A percentile compares a stretch with the other conserved stretches of the same genome.
Evolutionary conservation across 2,113 vertebrate genomes (phyloP).

Genomic region (Malurus melanocephalus): DNA sequence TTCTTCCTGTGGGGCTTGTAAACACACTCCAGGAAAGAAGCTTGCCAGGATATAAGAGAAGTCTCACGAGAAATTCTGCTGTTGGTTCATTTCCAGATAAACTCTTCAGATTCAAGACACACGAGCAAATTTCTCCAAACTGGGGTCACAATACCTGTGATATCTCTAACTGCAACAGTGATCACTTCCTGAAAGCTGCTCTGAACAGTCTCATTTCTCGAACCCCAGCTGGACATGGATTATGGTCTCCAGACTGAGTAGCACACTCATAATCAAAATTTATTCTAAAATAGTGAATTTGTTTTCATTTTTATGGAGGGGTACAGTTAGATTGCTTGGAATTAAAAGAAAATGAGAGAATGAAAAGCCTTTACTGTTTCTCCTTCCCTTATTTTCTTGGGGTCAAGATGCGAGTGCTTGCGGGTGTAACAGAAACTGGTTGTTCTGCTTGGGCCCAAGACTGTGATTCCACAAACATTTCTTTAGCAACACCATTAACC

Average conservation of each 20-base stretch:
- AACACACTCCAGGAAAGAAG: constrained; percentile 37
- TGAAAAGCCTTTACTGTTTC: neutral
- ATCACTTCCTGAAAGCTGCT: constrained; percentile 19
- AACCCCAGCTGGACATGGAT: neutral
- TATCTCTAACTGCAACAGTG: constrained; percentile 14
- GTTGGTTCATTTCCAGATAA: constrained; percentile 46
- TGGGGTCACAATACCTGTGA: constrained; percentile 1
- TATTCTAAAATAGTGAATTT: neutral
- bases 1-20: constrained; percentile 54
- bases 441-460: neutral
- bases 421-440: neutral
- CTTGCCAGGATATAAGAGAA: constrained; percentile 52
- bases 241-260: neutral
- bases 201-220: neutral
- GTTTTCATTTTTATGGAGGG: neutral
- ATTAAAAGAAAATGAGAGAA: neutral
- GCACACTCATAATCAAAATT: neutral
- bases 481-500: neutral
- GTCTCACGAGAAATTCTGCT: constrained; percentile 48
- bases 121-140: neutral
- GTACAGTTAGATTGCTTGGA: neutral
- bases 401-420: neutral
- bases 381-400: neutral
- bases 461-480: neutral
- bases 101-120: constrained; percentile 7